Base-by-base conservation (phyloP, 1,140 invertebrate genomes). In the Pollicipes pollicipes region DNA sequence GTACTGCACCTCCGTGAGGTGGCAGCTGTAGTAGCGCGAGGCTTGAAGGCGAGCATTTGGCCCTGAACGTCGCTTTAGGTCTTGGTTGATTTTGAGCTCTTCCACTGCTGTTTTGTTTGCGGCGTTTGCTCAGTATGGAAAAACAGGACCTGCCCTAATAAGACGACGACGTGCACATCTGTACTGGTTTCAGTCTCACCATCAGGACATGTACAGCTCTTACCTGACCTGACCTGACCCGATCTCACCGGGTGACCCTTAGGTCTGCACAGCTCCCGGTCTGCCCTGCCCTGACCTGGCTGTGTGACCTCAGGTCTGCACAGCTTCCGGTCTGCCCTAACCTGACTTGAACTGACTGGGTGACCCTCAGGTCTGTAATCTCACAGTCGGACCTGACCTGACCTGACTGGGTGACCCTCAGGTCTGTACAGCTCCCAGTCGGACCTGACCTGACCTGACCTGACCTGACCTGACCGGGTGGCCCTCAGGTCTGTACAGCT, bases 171-270 rank as follows among this genome's bases (percentile, higher is more conserved):
- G 8, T 6, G 3, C 63, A 64, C 6, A 21, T 64, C 24, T 64
- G 63, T 64, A 64, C 63, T 10, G 63, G 6, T 26, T 21, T 4
- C 10, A 10, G 10, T 29, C 63, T 78, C 3, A 90, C 90, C 30
- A 93, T 95, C 67, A 97, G 95, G 80, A 92, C 93, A n/a, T 30
- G 93, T n/a, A 97, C 82, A 93, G 93, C 68, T 90, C 96, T 68
- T 97, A 97, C 79, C 81, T 95, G 69, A 89, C 92, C 0, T 91
- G 90, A 35, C 32, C 45, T 58, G 45, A 58, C 45, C 32, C 24
- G 45, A 58, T 24, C 45, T 24, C 6, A 24, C 45, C 45, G 8
- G 6, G 6, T 35, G 2, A 21, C 13, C 17, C 45, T 16, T 13
- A 58, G 45, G 45, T 58, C 45, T 24, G 45, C 24, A 58, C 45